Percentiles rank a stretch among this genome's conserved stretches.
These are phyloP conservation scores for Leucophenga maculata DNA, from an alignment of 2,888 invertebrate species.

Conservation along the genomic window DNA sequence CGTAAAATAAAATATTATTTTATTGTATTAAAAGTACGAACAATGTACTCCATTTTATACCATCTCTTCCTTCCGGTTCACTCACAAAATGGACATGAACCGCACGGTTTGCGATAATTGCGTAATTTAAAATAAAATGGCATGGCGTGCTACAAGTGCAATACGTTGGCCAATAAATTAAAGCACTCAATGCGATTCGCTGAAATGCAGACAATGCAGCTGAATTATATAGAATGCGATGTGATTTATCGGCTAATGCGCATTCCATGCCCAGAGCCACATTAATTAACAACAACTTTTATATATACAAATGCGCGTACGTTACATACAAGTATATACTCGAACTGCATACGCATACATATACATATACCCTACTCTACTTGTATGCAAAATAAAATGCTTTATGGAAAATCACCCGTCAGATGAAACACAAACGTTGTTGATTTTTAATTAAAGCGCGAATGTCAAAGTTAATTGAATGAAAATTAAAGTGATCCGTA, in stretches of 20 bases:
- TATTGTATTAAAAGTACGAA: too few species aligned
- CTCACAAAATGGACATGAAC: conserved; percentile 2
- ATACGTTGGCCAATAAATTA: conserved; percentile 14
- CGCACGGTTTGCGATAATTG: conserved; percentile 38
- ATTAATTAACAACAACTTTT: conserved; percentile 58
- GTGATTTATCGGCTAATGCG: conserved; percentile 56
- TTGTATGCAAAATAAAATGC: neutral
- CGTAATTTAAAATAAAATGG: conserved; percentile 45
- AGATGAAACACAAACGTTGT: conserved; percentile 39
- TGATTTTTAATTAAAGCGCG: conserved; percentile 62
- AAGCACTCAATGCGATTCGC: neutral
- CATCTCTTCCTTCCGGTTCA: neutral
- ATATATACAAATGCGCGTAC: neutral
- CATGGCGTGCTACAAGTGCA: conserved; percentile 17
- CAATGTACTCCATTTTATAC: too few species aligned
- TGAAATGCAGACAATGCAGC: conserved; percentile 18
- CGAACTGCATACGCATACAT: neutral
- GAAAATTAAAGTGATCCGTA: conserved; percentile 50
- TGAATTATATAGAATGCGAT: conserved; percentile 11
- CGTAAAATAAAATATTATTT: too few species aligned
- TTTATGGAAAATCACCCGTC: neutral
- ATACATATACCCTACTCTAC: neutral
- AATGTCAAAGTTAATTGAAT: conserved; percentile 38
- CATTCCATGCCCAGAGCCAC: conserved; percentile 52
- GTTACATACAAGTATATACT: neutral